Evolutionary conservation across 2,888 invertebrate species (phyloP), one percentile per base, ranked within the genome.

Genomic region (Thymelicus lineola): DNA sequence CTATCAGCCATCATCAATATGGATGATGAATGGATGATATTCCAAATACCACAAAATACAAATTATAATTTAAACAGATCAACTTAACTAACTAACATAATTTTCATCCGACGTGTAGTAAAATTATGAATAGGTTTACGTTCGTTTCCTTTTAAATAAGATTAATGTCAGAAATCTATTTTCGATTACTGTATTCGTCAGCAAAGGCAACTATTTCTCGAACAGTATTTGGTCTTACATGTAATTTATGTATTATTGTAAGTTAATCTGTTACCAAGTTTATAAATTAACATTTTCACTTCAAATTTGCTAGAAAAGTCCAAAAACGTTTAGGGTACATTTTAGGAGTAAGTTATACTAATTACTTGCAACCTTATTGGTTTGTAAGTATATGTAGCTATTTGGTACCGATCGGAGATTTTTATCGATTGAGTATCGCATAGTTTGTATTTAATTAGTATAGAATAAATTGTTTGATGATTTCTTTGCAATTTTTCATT

Each of bases 211-310:
- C 15, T 59, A 20, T 45, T 20, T 17, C 60, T 20, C 7, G 14
- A 20, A 45, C 46, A 46, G 46, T 46, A 61, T 61, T 61, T 46
- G 61, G 61, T 61, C 46, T 28, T n/a, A 7, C 45, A n/a, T 35
- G 46, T 61, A 28, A 48, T 61, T 46, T 46, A 20, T 61, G 28
- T n/a, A n/a, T n/a, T n/a, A 61, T 61, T n/a, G 3, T n/a, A 46
- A 61, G 46, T 61, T 46, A 61, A 61, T 46, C 48, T 46, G 61
- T 46, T 46, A 20, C 20, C 42, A 45, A 60, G 60, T 60, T 20
- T 45, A 46, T 14, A 35, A 36, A 58, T 58, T 55, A 55, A 36
- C 53, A 14, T 20, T 28, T 15, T 67, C 38, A 55, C 60, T 45
- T 15, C 15, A 61, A 66, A 12, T 55, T 55, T 55, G 12, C 1